These are phyloP conservation scores for Tuberolachnus salignus DNA, from an alignment of 2,888 invertebrate genomes.

Conservation along the genomic window DNA sequence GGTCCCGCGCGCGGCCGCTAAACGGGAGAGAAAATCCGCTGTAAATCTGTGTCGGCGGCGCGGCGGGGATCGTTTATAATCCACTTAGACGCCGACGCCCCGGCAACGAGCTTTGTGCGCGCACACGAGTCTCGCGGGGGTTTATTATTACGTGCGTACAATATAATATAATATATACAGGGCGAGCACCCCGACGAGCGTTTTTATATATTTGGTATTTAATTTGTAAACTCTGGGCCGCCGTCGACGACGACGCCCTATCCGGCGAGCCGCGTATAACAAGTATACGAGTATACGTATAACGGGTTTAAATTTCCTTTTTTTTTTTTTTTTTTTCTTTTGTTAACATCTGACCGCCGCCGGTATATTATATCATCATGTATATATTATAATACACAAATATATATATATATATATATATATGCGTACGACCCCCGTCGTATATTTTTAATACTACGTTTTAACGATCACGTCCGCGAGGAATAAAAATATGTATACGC, in stretches of 20 bases:
- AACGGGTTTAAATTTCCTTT: constrained; percentile 49
- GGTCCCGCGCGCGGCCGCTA: constrained; percentile 11
- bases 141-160: neutral
- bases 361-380: neutral
- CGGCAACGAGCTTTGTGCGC: constrained; percentile 27
- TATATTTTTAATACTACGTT: neutral
- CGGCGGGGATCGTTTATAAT: constrained; percentile 25
- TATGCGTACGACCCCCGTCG: neutral
- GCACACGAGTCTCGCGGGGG: neutral
- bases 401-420: too few relatives aligned
- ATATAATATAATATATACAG: too few relatives aligned
- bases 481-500: neutral
- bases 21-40: constrained; percentile 46
- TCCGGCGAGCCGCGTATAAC: neutral
- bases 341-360: constrained; percentile 52
- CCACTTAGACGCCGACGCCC: constrained; percentile 39
- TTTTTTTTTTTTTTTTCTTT: too few relatives aligned
- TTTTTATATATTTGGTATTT: too few relatives aligned
- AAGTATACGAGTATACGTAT: neutral
- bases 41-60: constrained; percentile 41
- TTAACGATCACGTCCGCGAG: neutral
- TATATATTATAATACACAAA: neutral
- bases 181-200: neutral
- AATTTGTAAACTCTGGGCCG: constrained; percentile 31
- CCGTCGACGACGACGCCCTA: neutral